Evolutionary conservation across 2,113 vertebrate species (phyloP), one percentile per base, ranked within the genome.

Genomic region (Donacobius atricapilla): DNA sequence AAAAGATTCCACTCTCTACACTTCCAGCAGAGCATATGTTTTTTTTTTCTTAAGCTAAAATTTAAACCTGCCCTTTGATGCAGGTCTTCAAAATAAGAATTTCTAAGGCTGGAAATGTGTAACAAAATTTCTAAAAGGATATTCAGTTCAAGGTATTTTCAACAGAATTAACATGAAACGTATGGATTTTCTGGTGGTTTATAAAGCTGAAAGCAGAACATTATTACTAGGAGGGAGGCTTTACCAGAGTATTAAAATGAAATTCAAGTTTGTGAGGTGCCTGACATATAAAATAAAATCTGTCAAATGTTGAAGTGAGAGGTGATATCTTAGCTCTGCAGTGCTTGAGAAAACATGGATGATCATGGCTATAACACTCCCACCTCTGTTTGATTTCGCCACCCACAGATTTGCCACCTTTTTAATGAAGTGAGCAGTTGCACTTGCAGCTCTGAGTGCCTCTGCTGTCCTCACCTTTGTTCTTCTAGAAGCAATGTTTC

Each of bases 391-490:
- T 88, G 92, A 90, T 89, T 90, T 85, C 70, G 54, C 75, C 88
- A 72, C 92, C 94, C 82, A 68, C 95, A 76, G 75, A 80, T 56
- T 53, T 90, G 61, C 57, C 92, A 95, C 85, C 31, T 79, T 93
- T 91, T 82, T 79, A 93, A 89, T 90, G 61, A 96, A 94, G 79
- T 90, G 90, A 97, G 95, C 95, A 95, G 94, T 93, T 83, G 87
- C 24, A 68, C 78, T 93, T 91, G 87, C 87, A 75, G 54, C 73
- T 82, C 73, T 11, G 64, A 91, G 65, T 53, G 85, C 51, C 63
- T 90, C 84, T 65, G 70, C 58, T 72, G 20, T 90, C 87, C 69
- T 90, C 85, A 90, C 73, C 64, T 87, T 76, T 87, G 58, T 83
- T 83, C 48, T 90, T 93, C 85, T 68, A 13, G 82, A 90, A 94